phyloP scores from a whole-genome alignment of 2,888 invertebrate genomes.

The Gymnosoma rotundatum region DNA sequence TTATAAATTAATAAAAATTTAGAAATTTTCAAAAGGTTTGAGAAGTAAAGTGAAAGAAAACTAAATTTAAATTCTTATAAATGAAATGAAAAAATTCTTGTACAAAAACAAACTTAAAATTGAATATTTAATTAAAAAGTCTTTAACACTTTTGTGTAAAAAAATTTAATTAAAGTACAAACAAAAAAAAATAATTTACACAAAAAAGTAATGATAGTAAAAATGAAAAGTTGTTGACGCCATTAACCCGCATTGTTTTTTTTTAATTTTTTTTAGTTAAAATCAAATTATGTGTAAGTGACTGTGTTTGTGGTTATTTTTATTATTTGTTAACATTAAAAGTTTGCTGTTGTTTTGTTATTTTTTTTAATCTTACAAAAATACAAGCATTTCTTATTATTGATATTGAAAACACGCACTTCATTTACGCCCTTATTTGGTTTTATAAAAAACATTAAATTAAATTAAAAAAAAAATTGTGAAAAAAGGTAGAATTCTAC shows the following conservation, averaged over 20 bases:
- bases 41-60: too few species aligned
- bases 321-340: conserved; percentile 42
- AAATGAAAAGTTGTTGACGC: conserved; percentile 56
- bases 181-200: conserved; percentile 1
- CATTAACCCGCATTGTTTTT: conserved; percentile 32
- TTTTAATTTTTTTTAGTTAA: conserved; percentile 3
- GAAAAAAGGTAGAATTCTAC: conserved; percentile 20
- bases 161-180: neutral
- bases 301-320: conserved; percentile 15
- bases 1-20: too few species aligned
- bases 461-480: neutral
- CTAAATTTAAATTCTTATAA: too few species aligned
- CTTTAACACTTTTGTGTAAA: neutral
- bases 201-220: conserved; percentile 23
- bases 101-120: neutral
- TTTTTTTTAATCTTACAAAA: conserved; percentile 13
- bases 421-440: conserved; percentile 69
- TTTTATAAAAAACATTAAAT: conserved; percentile 21
- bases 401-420: conserved; percentile 69
- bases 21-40: neutral
- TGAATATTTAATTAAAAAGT: neutral
- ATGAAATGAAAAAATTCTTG: too few species aligned
- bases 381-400: conserved; percentile 47
- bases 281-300: conserved; percentile 9
- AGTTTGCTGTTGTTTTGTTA: conserved; percentile 3